Evolutionary conservation across 2,888 invertebrate genomes (phyloP), one percentile per base, ranked within the genome.

Genomic region (Pterobdella sp.): DNA sequence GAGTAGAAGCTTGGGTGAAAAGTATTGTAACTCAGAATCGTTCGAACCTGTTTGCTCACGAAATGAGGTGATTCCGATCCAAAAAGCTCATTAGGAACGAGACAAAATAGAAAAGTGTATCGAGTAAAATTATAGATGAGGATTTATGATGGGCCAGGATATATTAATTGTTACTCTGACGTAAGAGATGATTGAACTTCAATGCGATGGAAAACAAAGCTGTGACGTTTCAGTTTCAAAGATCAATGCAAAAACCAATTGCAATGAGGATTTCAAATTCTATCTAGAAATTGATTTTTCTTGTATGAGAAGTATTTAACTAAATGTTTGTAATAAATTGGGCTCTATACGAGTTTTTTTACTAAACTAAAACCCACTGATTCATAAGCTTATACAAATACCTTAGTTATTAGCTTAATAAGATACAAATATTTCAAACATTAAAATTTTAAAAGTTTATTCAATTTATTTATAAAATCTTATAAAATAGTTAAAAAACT

Each of bases 151-250:
- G 29, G 32, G 22, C 35, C 70, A 7, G 32, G 52, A 31, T 70
- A 52, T 34, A 29, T 70, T 56, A 56, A 56, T 14, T 70, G 70
- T 56, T 70, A 70, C 34, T 10, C 70, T 18, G 70, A 70, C 52
- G 70, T 70, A 32, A 29, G 32, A 42, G 32, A 49, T 70, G n/a
- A 42, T 70, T 36, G 70, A 70, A 29, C 34, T 56, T 52, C 70
- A 70, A n/a, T 70, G 70, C 31, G 49, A 31, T 56, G 70, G 70
- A 18, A 70, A 52, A 34, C 52, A 52, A 26, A 49, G 26, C 14
- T 70, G 70, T n/a, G 52, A 49, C 7, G 31, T 70, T 1, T 26
- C 34, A 1, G 70, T 70, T 2, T 49, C 56, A n/a, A 70, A 56
- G 31, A 56, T 70, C 4, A 34, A 70, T 4, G 70, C 52, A 2